Evolutionary conservation across 2,797 vertebrate genomes (phyloP), one percentile per base, ranked within the genome.

Genomic region (Tolypeutes matacus): DNA sequence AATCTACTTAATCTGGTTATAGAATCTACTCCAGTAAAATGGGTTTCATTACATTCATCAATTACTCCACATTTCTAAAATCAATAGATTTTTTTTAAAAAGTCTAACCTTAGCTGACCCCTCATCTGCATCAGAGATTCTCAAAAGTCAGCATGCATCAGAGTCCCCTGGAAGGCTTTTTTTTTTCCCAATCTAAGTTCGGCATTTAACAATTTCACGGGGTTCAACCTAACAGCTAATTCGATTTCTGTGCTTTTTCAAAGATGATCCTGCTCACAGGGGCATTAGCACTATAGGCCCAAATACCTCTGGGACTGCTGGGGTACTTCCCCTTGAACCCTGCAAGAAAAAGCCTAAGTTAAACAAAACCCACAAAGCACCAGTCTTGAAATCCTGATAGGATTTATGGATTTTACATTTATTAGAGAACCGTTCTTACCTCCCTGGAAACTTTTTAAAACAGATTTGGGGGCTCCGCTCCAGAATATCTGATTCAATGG

Each of bases 341-440:
- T 49, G 34, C 29, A 78, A 69, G 69, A 78, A 53, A 91, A 94
- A 92, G 3, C 18, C 69, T 89, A n/a, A 69, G 34, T 39, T 77
- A 49, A 95, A 86, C 15, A 72, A 87, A 95, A 94, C 20, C 2
- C 42, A 87, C 70, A 77, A 86, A 94, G 75, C 67, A 81, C 31
- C 3, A 17, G 31, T 42, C 75, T 92, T 92, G 23, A 89, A 90
- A 86, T 80, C 17, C 12, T 91, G 14, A 75, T 12, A 80, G 39
- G 42, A 53, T 1, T 49, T 80, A 29, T 7, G 29, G 20, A 76
- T 87, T 73, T 78, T n/a, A 62, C 46, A 36, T 77, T 69, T 86
- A 80, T 80, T 86, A 86, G 27, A 92, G 10, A 89, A 72, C 65
- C 58, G 96, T n/a, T 25, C 53, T 75, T 14, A 31, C 20, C 56